These are phyloP conservation scores for Gibbula magus DNA, from an alignment of 2,888 invertebrate genomes.

Conservation along the genomic window DNA sequence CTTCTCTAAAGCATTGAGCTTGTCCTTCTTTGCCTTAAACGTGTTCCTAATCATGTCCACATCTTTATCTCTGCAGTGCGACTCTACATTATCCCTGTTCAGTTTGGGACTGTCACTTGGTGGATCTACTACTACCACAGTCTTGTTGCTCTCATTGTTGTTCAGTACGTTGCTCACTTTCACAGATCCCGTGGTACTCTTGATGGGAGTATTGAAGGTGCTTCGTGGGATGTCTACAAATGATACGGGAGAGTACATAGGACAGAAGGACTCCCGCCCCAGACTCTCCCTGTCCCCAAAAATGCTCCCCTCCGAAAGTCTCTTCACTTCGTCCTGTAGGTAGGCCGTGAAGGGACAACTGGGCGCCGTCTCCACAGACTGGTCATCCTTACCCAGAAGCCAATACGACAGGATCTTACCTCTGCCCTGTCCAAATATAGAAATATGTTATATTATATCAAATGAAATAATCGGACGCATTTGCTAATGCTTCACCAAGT, in stretches of 20 bases:
- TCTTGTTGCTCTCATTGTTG: not conserved
- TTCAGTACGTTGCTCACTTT: not conserved
- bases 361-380: slow-evolving; percentile 29
- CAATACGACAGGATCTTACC: slow-evolving; percentile 68
- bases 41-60: not conserved
- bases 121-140: not conserved
- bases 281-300: slow-evolving; percentile 29
- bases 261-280: slow-evolving; percentile 16
- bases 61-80: not conserved
- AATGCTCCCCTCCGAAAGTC: slow-evolving; percentile 16
- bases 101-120: not conserved
- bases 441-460: not conserved
- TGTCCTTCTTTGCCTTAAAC: not conserved
- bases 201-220: not conserved
- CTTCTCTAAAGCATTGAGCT: not conserved
- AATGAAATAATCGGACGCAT: no score
- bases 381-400: slow-evolving; percentile 50
- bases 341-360: slow-evolving; percentile 55
- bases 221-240: slow-evolving; percentile 51
- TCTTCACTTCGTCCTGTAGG: slow-evolving; percentile 50
- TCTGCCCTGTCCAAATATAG: slow-evolving; percentile 58
- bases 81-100: not conserved
- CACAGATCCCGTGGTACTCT: not conserved
- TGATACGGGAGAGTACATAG: slow-evolving; percentile 62
- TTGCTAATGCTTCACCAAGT: no score